Evolutionary conservation across 1,140 invertebrate species (phyloP).

Genomic region (Palaemon carinicauda): DNA sequence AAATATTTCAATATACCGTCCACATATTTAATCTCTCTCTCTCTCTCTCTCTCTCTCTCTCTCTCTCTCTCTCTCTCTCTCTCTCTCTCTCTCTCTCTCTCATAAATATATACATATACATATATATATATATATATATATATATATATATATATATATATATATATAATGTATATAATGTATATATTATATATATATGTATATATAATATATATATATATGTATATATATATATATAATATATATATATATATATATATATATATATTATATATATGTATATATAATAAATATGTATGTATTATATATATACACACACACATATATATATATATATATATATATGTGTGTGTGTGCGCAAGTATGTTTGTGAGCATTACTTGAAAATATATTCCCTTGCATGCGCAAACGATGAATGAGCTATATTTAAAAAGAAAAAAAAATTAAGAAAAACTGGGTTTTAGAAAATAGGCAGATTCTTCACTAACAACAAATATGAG

Average conservation of each 20-base stretch:
- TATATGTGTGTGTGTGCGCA: no score
- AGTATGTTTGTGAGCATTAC: no score
- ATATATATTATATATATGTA: no score
- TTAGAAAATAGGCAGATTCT: background rate
- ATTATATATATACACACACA: no score
- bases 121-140: background rate
- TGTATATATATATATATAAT: no score
- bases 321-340: no score
- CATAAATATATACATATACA: background rate
- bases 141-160: background rate
- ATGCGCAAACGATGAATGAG: no score
- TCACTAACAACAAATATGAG: no score
- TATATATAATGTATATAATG: background rate
- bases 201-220: background rate
- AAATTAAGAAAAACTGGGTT: background rate
- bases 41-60: background rate
- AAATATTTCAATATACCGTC: background rate
- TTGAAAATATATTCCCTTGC: no score
- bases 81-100: background rate
- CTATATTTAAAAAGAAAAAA: background rate
- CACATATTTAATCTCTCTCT: background rate
- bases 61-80: background rate
- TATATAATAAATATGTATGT: no score
- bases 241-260: no score
- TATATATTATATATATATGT: background rate